Evolutionary conservation across 2,113 vertebrate species (phyloP), one percentile per base, ranked within the genome.

Genomic region (Camelus bactrianus): DNA sequence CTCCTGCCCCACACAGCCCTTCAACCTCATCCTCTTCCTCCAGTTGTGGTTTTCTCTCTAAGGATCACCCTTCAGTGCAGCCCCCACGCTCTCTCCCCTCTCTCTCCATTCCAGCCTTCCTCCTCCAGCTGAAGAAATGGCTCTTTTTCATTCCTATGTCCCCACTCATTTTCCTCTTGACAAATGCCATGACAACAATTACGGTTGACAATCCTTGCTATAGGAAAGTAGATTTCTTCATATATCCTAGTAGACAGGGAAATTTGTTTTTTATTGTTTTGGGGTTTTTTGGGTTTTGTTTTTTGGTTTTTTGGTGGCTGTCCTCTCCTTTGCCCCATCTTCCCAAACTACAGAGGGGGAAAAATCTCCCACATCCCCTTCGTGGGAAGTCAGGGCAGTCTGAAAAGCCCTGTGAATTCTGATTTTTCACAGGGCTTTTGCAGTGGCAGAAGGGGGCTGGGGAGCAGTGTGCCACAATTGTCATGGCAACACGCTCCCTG

Each of bases 401-500:
- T 69, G 67, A 93, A 92, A 94, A 95, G 88, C 67, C 64, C 60
- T 2, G 28, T 46, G 80, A 81, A 92, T 97, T 91, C 87, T 84
- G 84, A 95, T 96, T 94, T 91, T 91, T 65, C 75, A 91, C 17
- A 50, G 89, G 89, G 35, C 85, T 76, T 92, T 95, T 73, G 81
- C 89, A 64, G 80, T 19, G 65, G 80, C 65, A 85, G 85, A 89
- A 92, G 92, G 42, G 72, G 76, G 50, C 52, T 87, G 28, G 65
- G 88, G 42, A 95, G 54, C 48, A 26, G 91, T 76, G 32, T 48
- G 65, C 75, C 46, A 82, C 6, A 10, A 93, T 96, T 0, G 92
- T 87, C 97, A 96, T 96, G 91, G 96, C 92, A 97, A 97, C 96
- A 1, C 1, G 38, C 95, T 96, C 94, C 97, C 95, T 82, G 83